These are phyloP conservation scores for Acanthochromis polyacanthus DNA, from an alignment of 2,113 vertebrate species.

Conservation along the genomic window DNA sequence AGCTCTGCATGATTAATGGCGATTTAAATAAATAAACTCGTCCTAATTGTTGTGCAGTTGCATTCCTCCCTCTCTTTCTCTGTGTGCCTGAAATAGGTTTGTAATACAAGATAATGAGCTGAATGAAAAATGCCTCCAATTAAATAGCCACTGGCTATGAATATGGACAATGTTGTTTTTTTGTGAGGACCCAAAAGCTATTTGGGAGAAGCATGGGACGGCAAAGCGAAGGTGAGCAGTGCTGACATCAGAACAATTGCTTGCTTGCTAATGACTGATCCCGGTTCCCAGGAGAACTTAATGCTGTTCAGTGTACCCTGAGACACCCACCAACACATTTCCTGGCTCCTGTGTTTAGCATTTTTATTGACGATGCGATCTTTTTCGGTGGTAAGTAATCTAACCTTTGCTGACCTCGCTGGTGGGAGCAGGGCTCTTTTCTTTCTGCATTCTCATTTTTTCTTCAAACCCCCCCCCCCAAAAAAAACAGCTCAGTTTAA, in stretches of 20 bases:
- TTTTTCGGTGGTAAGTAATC: constrained; percentile 4
- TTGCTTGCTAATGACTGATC: constrained; percentile 41
- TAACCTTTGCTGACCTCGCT: constrained; percentile 30
- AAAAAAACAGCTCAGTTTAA: constrained; percentile 38
- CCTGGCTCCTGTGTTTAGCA: neutral
- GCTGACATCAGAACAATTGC: constrained; percentile 51
- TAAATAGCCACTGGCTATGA: constrained; percentile 40
- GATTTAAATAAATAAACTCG: constrained; percentile 69
- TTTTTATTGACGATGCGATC: constrained; percentile 44
- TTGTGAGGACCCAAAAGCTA: constrained; percentile 20
- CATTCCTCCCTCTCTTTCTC: constrained; percentile 7
- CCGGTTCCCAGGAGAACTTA: constrained; percentile 35
- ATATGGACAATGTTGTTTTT: constrained; percentile 22
- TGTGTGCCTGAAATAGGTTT: constrained; percentile 32
- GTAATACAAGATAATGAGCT: constrained; percentile 58
- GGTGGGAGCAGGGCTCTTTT: neutral
- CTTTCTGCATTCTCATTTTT: neutral
- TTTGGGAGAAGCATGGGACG: constrained; percentile 14
- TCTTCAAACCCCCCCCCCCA: too few relatives aligned
- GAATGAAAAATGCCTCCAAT: constrained; percentile 58
- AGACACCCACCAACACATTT: neutral
- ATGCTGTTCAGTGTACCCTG: neutral
- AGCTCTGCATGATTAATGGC: constrained; percentile 72
- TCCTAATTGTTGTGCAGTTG: constrained; percentile 44
- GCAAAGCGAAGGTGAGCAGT: constrained; percentile 27